These are phyloP conservation scores for Pollenia griseotomentosa DNA, from an alignment of 2,888 invertebrate species.

Conservation along the genomic window DNA sequence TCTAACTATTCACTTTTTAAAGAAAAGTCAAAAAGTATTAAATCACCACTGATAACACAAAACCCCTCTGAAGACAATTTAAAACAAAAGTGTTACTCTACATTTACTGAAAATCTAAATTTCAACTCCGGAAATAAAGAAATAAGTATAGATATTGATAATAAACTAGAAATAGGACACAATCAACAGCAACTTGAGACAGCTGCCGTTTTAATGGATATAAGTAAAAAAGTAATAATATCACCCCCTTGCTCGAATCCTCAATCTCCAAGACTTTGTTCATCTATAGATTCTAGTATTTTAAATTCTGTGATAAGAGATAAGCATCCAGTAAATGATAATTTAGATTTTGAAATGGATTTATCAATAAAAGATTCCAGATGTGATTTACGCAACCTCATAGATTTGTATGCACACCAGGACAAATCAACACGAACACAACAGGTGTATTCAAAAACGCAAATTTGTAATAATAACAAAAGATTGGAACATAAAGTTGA, in stretches of 20 bases:
- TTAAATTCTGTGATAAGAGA: constrained; percentile 84
- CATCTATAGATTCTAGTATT: constrained; percentile 82
- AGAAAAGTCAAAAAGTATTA: constrained; percentile 74
- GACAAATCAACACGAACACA: constrained; percentile 58
- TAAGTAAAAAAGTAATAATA: constrained; percentile 84
- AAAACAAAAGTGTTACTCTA: background rate
- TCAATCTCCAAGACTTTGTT: constrained; percentile 81
- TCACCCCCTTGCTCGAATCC: constrained; percentile 84
- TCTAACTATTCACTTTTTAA: constrained; percentile 76
- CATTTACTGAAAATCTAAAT: constrained; percentile 4
- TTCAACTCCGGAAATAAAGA: background rate
- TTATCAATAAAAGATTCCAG: constrained; percentile 79
- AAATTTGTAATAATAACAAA: constrained; percentile 16
- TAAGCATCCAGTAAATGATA: constrained; percentile 81
- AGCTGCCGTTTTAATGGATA: constrained; percentile 84
- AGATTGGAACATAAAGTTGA: constrained; percentile 7
- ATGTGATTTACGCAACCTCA: constrained; percentile 73
- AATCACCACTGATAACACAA: constrained; percentile 69
- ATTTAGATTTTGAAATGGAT: constrained; percentile 79
- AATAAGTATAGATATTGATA: background rate
- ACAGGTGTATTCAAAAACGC: background rate
- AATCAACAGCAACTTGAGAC: constrained; percentile 84
- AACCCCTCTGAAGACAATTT: background rate
- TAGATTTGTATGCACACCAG: constrained; percentile 85
- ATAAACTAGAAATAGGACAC: constrained; percentile 77